phyloP scores from a whole-genome alignment of 2,113 vertebrate species.

The Rhinoderma darwinii region DNA sequence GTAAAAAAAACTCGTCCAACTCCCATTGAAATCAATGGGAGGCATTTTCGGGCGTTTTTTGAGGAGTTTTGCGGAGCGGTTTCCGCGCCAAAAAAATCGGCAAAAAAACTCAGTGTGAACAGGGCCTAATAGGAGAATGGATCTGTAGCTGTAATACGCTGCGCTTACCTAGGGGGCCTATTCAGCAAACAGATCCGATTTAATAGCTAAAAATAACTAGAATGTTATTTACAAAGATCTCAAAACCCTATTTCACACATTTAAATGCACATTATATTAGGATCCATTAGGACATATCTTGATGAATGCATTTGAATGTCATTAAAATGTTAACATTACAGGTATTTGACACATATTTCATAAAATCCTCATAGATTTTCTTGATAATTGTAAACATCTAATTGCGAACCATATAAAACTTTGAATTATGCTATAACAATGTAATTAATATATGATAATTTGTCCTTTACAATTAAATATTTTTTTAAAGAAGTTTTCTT shows the following conservation, averaged over 20 bases:
- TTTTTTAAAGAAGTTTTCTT: neutral
- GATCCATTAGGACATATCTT: neutral
- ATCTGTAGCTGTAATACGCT: no score
- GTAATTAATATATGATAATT: neutral
- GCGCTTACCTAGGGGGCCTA: no score
- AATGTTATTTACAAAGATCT: no score
- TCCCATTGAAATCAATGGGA: no score
- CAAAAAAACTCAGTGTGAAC: no score
- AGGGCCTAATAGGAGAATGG: no score
- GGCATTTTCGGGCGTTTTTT: no score
- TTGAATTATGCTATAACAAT: neutral
- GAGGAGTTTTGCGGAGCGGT: no score
- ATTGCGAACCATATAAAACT: neutral
- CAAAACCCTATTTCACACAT: neutral
- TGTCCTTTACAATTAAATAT: neutral
- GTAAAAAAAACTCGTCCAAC: no score
- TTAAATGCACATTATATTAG: neutral
- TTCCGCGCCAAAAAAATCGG: no score
- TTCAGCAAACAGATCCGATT: no score
- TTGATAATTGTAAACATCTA: neutral
- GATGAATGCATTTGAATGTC: neutral
- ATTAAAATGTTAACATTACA: neutral
- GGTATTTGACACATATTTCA: neutral
- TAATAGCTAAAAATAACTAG: no score
- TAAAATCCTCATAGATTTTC: neutral